phyloP scores from a whole-genome alignment of 2,797 vertebrate species.

The Parauchenoglanis punctatus region DNA sequence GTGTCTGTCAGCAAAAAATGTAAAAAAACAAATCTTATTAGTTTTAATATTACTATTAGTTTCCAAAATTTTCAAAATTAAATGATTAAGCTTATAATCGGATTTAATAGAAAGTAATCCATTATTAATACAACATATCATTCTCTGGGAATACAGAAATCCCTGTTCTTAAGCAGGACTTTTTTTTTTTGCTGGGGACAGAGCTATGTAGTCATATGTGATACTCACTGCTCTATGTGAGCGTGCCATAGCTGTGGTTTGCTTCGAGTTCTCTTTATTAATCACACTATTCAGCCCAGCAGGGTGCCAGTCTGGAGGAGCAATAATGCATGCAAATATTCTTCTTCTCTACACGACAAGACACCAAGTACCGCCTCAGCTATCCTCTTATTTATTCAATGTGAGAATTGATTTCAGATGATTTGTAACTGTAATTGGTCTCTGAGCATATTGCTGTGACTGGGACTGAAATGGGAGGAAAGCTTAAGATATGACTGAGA shows the following conservation, averaged over 20 bases:
- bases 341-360: constrained; percentile 74
- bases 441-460: constrained; percentile 11
- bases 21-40: not conserved
- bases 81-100: not conserved
- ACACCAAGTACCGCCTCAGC: constrained; percentile 70
- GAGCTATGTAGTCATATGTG: constrained; percentile 5
- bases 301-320: constrained; percentile 75
- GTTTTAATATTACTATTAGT: not conserved
- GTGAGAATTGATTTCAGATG: constrained; percentile 19
- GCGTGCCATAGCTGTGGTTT: constrained; percentile 64
- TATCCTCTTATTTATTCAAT: constrained; percentile 25
- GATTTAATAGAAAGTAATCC: not conserved
- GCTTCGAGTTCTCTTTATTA: constrained; percentile 72
- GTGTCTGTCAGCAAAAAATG: not conserved
- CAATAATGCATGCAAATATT: constrained; percentile 80
- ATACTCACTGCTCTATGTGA: constrained; percentile 11
- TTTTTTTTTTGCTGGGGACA: not conserved
- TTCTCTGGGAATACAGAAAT: not conserved
- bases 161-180: not conserved
- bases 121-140: not conserved
- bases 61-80: not conserved
- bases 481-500: not conserved
- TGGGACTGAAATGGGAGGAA: constrained; percentile 5
- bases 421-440: constrained; percentile 32
- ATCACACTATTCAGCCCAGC: constrained; percentile 75